Evolutionary conservation across 2,113 vertebrate species (phyloP), one percentile per base, ranked within the genome.

Genomic region (Ophthalmotilapia sp.): DNA sequence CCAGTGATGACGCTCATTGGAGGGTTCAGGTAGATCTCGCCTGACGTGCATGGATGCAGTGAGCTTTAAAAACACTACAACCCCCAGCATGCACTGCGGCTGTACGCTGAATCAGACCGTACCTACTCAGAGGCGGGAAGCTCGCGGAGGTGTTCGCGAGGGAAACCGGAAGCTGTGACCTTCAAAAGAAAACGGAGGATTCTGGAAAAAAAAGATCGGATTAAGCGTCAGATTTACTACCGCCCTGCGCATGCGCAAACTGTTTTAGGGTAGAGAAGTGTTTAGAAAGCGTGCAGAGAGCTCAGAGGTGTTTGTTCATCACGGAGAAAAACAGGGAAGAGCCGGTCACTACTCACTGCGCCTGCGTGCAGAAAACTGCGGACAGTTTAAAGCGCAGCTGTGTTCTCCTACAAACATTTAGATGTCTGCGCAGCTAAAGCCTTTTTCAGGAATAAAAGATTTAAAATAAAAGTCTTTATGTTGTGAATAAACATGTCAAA

Each of bases 31-130:
- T 73, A 17, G 47, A 75, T 47, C 40, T 47, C 21, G 3, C 5
- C 65, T 73, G 4, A 73, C 2, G 8, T 45, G 8, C n/a, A 9
- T 70, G 68, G 40, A 47, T 17, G 40, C 5, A 19, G 17, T 1
- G 9, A 42, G 49, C 51, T 33, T 33, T 4, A n/a, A 40, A 29
- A 29, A 13, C 9, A 92, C 92, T 90, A 54, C 92, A 88, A 1
- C 15, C 23, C 90, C 93, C 89, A 84, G 84, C 56, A 84, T 91
- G 88, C 90, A 91, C 73, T 17, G 92, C 84, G 82, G 42, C 26
- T 9, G 29, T 21, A 42, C 56, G 26, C 12, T 62, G 84, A 80
- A 85, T 91, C 73, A 6, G 23, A 42, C 2, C n/a, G 40, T 75
- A 80, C 79, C 65, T 62, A 17, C 42, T 12, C 26, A 6, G 38